phyloP scores from a whole-genome alignment of 2,888 invertebrate genomes.

The Tipula confusa region DNA sequence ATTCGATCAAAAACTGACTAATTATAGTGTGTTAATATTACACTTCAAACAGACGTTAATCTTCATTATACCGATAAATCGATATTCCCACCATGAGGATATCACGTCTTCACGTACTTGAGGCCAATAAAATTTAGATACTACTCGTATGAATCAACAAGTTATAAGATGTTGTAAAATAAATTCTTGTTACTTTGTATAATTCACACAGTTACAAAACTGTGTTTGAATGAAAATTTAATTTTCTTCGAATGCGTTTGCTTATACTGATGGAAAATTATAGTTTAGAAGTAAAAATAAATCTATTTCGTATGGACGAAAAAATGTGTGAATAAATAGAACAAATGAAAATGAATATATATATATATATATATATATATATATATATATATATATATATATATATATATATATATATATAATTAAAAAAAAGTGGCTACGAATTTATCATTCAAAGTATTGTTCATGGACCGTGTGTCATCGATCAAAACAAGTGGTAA shows the following conservation, averaged over 20 bases:
- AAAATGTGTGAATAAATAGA: slow-evolving; percentile 16
- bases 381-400: too few species aligned
- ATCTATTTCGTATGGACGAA: background rate
- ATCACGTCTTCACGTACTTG: background rate
- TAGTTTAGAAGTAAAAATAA: background rate
- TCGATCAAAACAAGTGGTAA: too few species aligned
- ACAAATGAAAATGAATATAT: background rate
- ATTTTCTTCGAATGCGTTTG: background rate
- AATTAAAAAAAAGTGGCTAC: too few species aligned
- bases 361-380: background rate
- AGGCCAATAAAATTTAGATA: background rate
- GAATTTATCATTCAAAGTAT: too few species aligned
- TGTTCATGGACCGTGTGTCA: too few species aligned
- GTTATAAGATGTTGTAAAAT: background rate
- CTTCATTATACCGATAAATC: background rate
- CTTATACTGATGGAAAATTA: background rate
- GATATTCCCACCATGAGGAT: background rate
- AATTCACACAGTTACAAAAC: background rate
- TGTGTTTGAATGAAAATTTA: background rate
- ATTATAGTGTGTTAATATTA: background rate
- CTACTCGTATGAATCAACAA: background rate
- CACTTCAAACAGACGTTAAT: background rate
- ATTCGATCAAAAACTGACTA: background rate
- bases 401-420: too few species aligned
- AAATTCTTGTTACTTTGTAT: slow-evolving; percentile 3